Conservation (phyloP, 53 echinoderm and acorn worm genomes). For the Crossaster papposus region DNA sequence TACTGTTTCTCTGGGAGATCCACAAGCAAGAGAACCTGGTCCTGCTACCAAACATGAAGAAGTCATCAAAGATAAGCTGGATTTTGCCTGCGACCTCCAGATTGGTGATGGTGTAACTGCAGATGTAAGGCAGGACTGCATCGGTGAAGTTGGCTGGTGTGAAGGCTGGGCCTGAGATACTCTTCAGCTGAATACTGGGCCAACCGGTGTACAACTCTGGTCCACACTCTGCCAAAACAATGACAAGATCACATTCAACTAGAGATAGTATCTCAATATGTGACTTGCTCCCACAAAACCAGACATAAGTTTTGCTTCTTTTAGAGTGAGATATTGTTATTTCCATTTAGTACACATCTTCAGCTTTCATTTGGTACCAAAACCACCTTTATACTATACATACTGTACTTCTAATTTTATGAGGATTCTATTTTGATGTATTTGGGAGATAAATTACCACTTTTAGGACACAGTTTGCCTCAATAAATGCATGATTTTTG, state of each 20-base stretch:
- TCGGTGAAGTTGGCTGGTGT: conserved; percentile 46
- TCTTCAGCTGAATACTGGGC: conserved; percentile 18
- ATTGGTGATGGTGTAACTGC: conserved; percentile 55
- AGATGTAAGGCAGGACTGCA: conserved; percentile 45
- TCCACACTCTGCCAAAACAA: conserved; percentile 28
- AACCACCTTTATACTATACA: too few species aligned
- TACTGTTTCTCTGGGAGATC: conserved; percentile 19
- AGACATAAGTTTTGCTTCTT: too few species aligned
- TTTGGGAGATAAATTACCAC: too few species aligned
- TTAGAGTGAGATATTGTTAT: too few species aligned
- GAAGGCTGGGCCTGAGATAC: conserved; percentile 31
- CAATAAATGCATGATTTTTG: too few species aligned
- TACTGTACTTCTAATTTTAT: too few species aligned
- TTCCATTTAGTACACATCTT: too few species aligned
- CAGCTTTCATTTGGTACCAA: too few species aligned
- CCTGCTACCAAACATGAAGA: conserved; percentile 53
- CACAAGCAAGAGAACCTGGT: conserved; percentile 8
- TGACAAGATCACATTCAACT: background rate
- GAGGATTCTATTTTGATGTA: too few species aligned
- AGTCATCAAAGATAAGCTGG: conserved; percentile 58
- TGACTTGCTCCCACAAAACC: too few species aligned
- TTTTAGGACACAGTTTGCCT: too few species aligned
- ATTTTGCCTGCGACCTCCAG: conserved; percentile 37
- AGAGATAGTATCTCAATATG: too few species aligned
- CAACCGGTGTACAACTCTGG: conserved; percentile 29